Evolutionary conservation across 64 coral and sea anemone genomes (phyloP).

Genomic region (Dendrophyllia cribrosa): DNA sequence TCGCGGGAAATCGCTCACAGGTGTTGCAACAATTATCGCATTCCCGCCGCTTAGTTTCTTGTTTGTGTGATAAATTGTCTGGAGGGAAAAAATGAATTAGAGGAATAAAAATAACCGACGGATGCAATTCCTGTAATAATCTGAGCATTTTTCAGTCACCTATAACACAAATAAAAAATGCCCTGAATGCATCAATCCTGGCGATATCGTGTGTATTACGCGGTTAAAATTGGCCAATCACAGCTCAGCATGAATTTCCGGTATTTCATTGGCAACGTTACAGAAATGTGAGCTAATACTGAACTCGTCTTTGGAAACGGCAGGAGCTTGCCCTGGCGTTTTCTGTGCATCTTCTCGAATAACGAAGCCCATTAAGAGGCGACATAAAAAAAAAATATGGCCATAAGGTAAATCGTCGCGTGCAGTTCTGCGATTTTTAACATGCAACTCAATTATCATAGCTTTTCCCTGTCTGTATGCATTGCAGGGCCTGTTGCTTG

Average conservation of each 20-base stretch:
- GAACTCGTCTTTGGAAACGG: not conserved
- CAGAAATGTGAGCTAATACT: constrained; percentile 10
- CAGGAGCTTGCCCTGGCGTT: not conserved
- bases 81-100: too few relatives aligned
- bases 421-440: not conserved
- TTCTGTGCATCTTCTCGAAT: not conserved
- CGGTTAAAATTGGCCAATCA: not conserved
- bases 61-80: too few relatives aligned
- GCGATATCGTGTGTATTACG: too few relatives aligned
- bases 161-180: too few relatives aligned
- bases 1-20: too few relatives aligned
- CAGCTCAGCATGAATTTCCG: constrained; percentile 20
- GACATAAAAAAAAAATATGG: not conserved
- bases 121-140: too few relatives aligned
- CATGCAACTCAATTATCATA: not conserved
- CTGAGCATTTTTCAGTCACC: too few relatives aligned
- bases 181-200: too few relatives aligned
- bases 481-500: not conserved
- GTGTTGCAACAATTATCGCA: too few relatives aligned
- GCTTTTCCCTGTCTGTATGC: not conserved
- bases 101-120: too few relatives aligned
- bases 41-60: too few relatives aligned
- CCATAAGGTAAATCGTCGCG: not conserved
- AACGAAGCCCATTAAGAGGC: not conserved
- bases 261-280: not conserved